A percentile compares a stretch with the other conserved stretches of the same genome.
These are phyloP conservation scores for Olivierus martensii DNA, from an alignment of 1,140 invertebrate species.

Conservation along the genomic window DNA sequence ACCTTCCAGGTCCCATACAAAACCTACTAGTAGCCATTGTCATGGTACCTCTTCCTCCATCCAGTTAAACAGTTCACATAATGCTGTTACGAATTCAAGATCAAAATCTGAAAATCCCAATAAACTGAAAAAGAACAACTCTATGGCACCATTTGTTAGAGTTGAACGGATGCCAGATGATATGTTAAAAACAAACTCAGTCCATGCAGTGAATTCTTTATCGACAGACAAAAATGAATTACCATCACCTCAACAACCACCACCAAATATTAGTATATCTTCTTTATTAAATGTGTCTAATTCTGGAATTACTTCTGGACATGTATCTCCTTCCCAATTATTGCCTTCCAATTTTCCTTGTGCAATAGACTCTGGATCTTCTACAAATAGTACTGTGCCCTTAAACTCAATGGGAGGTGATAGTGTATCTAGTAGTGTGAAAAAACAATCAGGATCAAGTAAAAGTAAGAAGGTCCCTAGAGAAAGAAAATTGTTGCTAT, in stretches of 20 bases:
- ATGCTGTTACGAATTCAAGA: neutral
- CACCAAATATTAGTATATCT: neutral
- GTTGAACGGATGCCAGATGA: neutral
- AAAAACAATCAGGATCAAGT: conserved; percentile 19
- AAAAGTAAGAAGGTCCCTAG: conserved; percentile 23
- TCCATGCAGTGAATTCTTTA: neutral
- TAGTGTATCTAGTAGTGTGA: neutral
- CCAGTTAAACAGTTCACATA: no score
- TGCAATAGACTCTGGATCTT: conserved; percentile 7
- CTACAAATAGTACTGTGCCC: conserved; percentile 9
- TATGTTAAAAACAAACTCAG: neutral
- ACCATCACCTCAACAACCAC: conserved; percentile 9
- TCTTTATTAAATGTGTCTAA: neutral
- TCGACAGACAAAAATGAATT: conserved; percentile 7
- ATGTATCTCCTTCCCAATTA: neutral
- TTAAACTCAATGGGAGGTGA: conserved; percentile 7
- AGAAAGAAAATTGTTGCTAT: conserved; percentile 32
- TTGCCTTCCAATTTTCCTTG: neutral
- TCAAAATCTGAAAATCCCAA: neutral
- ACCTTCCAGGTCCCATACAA: no score
- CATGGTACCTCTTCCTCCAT: no score
- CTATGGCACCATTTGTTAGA: conserved; percentile 1
- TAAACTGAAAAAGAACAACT: neutral
- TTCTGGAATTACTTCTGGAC: neutral
- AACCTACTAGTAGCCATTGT: no score